Percentiles rank a stretch among this genome's conserved stretches.
Conservation (phyloP, 1,140 invertebrate genomes). For the Cydia fagiglandana region DNA sequence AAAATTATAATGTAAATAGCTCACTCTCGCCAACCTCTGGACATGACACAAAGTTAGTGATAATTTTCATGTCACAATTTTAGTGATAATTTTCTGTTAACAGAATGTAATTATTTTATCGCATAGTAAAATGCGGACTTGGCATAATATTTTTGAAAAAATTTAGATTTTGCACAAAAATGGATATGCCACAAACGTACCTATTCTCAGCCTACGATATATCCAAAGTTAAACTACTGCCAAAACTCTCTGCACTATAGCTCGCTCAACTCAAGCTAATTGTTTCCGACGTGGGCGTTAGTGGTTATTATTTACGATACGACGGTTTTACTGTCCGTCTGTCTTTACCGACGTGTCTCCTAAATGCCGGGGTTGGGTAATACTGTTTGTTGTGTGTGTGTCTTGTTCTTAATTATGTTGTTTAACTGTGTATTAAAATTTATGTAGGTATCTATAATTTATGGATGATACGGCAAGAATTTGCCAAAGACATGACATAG, state of each 20-base stretch:
- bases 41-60: too few species aligned
- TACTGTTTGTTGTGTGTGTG: not conserved
- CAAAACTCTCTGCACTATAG: not conserved
- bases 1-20: too few species aligned
- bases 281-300: constrained; percentile 9
- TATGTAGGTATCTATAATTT: not conserved
- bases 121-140: too few species aligned
- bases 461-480: too few species aligned
- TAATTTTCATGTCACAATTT: too few species aligned
- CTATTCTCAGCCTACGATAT: not conserved
- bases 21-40: too few species aligned
- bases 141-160: too few species aligned
- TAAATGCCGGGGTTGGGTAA: not conserved
- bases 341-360: constrained; percentile 7
- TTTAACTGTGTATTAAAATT: not conserved
- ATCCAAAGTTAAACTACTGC: not conserved
- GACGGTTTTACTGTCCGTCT: not conserved
- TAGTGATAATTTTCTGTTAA: too few species aligned
- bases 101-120: too few species aligned
- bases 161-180: too few species aligned
- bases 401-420: not conserved
- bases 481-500: too few species aligned
- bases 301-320: constrained; percentile 18
- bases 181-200: too few species aligned
- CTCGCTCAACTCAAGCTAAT: constrained; percentile 1